These are phyloP conservation scores for Nothura maculosa DNA, from an alignment of 2,797 vertebrate species.

Conservation along the genomic window DNA sequence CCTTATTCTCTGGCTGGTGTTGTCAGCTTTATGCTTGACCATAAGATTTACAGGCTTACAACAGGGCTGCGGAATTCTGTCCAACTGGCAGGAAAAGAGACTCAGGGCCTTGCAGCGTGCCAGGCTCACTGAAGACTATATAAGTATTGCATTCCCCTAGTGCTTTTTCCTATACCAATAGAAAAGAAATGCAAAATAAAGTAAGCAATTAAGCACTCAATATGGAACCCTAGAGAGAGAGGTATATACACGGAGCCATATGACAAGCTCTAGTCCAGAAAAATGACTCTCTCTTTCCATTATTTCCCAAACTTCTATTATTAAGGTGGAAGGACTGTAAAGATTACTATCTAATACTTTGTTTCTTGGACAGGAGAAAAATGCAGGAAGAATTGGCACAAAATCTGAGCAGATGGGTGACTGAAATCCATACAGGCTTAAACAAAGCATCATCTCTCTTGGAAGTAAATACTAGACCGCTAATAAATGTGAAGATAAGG, in stretches of 20 bases:
- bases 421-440: accelerated
- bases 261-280: neutral
- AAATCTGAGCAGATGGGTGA: neutral
- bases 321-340: neutral
- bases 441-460: neutral
- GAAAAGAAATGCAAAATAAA: neutral
- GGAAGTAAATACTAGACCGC: neutral
- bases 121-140: neutral
- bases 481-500: neutral
- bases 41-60: constrained; percentile 24
- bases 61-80: neutral
- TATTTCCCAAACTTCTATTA: neutral
- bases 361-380: neutral
- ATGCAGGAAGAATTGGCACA: neutral
- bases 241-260: too few species aligned
- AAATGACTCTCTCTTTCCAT: neutral
- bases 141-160: neutral
- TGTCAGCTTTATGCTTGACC: constrained; percentile 41
- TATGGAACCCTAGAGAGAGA: neutral
- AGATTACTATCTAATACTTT: neutral
- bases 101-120: neutral
- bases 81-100: neutral
- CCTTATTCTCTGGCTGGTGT: neutral
- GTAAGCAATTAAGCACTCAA: neutral
- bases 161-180: neutral